Evolutionary conservation across 2,113 vertebrate species (phyloP), one percentile per base, ranked within the genome.

Genomic region (Sialia sialis): DNA sequence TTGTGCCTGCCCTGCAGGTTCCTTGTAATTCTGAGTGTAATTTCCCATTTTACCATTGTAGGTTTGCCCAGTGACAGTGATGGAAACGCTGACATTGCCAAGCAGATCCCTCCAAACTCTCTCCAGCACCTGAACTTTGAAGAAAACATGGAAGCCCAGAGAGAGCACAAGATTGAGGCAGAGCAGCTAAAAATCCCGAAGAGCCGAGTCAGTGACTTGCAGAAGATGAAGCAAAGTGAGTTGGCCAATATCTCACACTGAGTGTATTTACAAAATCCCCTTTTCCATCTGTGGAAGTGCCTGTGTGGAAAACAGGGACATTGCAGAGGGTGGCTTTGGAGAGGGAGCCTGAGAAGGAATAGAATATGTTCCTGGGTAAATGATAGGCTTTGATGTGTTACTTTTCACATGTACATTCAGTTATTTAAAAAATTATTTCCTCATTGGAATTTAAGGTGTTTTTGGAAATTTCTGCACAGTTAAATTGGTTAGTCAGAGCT

Each of bases 171-270:
- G 93, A 60, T 93, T 62, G 97, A 98, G 87, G 39, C 89, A 74
- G 97, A 98, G 10, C 74, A 83, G 23, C 67, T 97, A 51, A 97
- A 98, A 63, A 95, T 96, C 55, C 89, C 97, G 70, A 98, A 97
- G 96, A 97, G 96, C 55, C 95, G 93, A 97, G 93, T 84, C 4
- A 94, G 79, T 5, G 97, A 98, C 81, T 91, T 98, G 96, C 98
- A 98, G 96, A 98, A 98, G 90, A 88, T 98, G 69, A 98, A 98
- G 92, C 98, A 98, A 97, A 98, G 98, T 98, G 97, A 98, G 98
- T 97, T 95, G 78, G 69, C 83, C 58, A 64, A 8, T 83, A 44
- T 76, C 93, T 46, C 51, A 9, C 55, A 7, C 32, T 87, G 19
- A 75, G 4, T 80, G 11, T 13, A 10, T 34, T 56, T 8, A 22